Base-by-base conservation (phyloP, 2,797 vertebrate genomes). In the Platalea minor region DNA sequence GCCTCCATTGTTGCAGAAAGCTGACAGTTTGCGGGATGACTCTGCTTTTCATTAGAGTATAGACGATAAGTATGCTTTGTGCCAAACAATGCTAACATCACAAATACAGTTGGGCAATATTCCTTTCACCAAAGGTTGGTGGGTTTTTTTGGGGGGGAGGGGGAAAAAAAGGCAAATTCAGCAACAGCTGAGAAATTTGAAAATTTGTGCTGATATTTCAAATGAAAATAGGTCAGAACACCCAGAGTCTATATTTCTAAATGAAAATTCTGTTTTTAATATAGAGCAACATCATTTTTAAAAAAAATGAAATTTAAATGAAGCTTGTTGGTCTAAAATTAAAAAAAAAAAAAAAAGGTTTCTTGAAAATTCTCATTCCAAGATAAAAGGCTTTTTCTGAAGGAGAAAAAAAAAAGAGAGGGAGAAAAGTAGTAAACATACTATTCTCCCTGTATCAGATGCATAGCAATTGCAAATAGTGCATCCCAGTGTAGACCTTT, bases 31-130 rank as follows among this genome's bases (percentile, higher is more conserved):
- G 35, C 8, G 8, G 54, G 75, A 80, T n/a, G 31, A 60, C 45
- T 72, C 74, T 85, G 75, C n/a, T 93, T 96, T 93, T 93, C 17
- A 10, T 82, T 92, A 64, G 37, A n/a, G 6, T 85, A 23, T 45
- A 76, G n/a, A 77, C 46, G 18, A 18, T 87, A 93, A 80, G n/a
- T 64, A 20, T 63, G 24, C 37, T 76, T 76, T 85, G 6, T 81
- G 77, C 41, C 53, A 79, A 75, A 33, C 51, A 74, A 17, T 26
- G 23, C n/a, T 89, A 70, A 26, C 17, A 60, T 80, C 28, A 69
- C 43, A 84, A 56, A 51, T 45, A 39, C 39, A 85, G 51, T 16
- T 43, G 13, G 20, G 29, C 28, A 76, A 17, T 80, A 51, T 45
- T 74, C 67, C 39, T 67, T 92, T 85, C 56, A 26, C 17, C 31